Evolutionary conservation across 2,113 vertebrate genomes (phyloP).

Genomic region (Perognathus longimembris): DNA sequence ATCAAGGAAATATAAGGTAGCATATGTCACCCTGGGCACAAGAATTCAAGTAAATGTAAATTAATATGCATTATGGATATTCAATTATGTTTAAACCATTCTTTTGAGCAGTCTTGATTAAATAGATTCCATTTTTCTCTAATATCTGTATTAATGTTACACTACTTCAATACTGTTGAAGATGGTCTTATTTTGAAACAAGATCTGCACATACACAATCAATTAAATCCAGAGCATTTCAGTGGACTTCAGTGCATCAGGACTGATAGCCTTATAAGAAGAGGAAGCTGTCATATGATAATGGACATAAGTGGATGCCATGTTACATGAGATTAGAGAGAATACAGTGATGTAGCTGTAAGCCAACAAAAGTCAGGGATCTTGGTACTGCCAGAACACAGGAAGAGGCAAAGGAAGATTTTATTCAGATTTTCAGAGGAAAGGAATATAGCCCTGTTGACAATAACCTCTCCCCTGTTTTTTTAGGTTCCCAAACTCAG

Average conservation of each 20-base stretch:
- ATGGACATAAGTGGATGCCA: too few relatives aligned
- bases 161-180: not conserved
- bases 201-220: not conserved
- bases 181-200: constrained; percentile 11
- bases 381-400: not conserved
- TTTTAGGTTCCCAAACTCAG: not conserved
- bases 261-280: not conserved
- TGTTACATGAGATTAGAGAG: not conserved
- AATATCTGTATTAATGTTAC: not conserved
- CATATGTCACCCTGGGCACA: not conserved
- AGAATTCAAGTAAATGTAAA: constrained; percentile 42
- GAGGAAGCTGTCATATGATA: not conserved
- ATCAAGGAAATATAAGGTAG: not conserved
- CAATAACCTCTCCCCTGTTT: not conserved
- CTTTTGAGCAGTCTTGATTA: not conserved
- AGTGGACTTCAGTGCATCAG: not conserved
- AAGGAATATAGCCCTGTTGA: not conserved
- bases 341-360: not conserved
- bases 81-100: not conserved
- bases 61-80: not conserved
- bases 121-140: not conserved
- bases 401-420: not conserved
- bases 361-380: not conserved
- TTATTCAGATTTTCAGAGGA: not conserved
- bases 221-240: not conserved